Conservation (phyloP, 2,113 vertebrate genomes). For the Sphaerodactylus townsendi region DNA sequence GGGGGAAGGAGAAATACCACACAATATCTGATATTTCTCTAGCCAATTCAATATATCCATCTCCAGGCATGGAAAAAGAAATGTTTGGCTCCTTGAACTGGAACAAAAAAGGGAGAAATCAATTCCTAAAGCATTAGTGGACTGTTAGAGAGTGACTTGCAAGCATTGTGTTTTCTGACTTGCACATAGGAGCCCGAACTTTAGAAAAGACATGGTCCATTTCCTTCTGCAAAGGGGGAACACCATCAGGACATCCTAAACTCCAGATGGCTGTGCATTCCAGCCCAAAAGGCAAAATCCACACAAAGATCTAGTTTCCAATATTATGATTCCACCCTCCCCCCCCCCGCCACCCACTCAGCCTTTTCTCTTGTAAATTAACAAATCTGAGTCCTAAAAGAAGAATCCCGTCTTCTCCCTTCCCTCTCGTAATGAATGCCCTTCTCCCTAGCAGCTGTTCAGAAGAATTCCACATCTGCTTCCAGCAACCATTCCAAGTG, state of each 20-base stretch:
- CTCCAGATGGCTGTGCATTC: slow-evolving; percentile 37
- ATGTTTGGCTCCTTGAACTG: slow-evolving; percentile 1
- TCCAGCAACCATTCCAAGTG: slow-evolving; percentile 48
- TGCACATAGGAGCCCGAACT: slow-evolving; percentile 3
- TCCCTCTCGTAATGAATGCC: slow-evolving; percentile 18
- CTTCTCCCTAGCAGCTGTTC: slow-evolving; percentile 59
- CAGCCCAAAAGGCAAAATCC: slow-evolving; percentile 43
- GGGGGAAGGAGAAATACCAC: not conserved
- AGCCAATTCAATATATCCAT: not conserved
- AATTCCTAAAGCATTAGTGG: not conserved
- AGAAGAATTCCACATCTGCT: slow-evolving; percentile 65
- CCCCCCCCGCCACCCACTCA: no score
- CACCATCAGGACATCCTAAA: not conserved
- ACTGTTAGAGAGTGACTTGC: not conserved
- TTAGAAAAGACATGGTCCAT: slow-evolving; percentile 44
- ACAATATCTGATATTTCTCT: not conserved
- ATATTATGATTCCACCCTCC: slow-evolving; percentile 37
- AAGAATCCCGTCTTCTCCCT: slow-evolving; percentile 47
- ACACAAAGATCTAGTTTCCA: slow-evolving; percentile 64
- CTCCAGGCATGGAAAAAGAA: not conserved
- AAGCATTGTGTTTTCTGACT: not conserved
- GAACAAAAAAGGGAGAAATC: slow-evolving; percentile 13
- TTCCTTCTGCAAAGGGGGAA: slow-evolving; percentile 40
- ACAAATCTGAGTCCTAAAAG: slow-evolving; percentile 44
- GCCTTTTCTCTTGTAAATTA: not conserved